Evolutionary conservation across 2,888 invertebrate genomes (phyloP), one percentile per base, ranked within the genome.

Genomic region (Dynastes hyllus): DNA sequence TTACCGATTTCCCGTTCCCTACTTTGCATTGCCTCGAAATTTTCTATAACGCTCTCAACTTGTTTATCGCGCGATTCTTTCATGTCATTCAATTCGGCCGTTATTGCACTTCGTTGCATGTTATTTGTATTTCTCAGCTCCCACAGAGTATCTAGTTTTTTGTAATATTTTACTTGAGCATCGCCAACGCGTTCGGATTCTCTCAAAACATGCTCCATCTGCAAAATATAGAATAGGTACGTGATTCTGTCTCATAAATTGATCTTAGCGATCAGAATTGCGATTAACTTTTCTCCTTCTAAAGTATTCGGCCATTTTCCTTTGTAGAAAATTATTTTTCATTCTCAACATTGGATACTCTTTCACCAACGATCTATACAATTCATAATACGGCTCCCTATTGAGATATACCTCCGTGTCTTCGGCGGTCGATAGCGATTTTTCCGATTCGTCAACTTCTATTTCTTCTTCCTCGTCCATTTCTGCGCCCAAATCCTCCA

Each of bases 121-220:
- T 69, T 77, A 61, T 84, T 82, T 65, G 55, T 79, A 71, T 51
- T 76, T 71, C 69, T 83, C 78, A 80, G 78, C 9, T 78, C 63
- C 27, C 76, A 75, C 13, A 80, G 75, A 16, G 70, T 82, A 9
- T 86, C 85, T 73, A 89, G 78, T 78, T 85, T 86, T 73, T 83
- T 85, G n/a, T 83, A 76, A 82, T 88, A 89, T 78, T 85, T 87
- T 6, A 73, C 76, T 50, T 84, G 80, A 1, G 83, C 83, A 22
- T 87, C 87, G 32, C 83, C 82, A 4, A 82, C 80, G 32, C 84
- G 82, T 2, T 85, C 85, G 1, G 82, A 80, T 80, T 87, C 86
- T 78, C 84, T 83, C 8, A 86, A 79, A 1, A 86, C 86, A 53
- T 87, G 85, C 16, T 87, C 88, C 87, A 88, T 87, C 85, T 86